Evolutionary conservation across 2,113 vertebrate species (phyloP), one percentile per base, ranked within the genome.

Genomic region (Nyctereutes procyonoides): DNA sequence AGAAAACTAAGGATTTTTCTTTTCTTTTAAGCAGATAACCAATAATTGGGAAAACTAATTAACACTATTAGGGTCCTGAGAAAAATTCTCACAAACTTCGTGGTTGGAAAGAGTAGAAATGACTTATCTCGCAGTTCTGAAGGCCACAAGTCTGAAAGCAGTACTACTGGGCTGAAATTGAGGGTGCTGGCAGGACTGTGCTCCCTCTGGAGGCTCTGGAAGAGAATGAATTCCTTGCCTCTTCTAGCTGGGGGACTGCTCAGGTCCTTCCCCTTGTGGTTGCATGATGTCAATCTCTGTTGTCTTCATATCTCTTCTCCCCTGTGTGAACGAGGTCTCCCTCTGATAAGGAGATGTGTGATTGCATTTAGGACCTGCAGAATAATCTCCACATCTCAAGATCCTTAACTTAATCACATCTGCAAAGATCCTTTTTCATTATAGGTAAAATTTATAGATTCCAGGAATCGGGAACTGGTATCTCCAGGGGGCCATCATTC

Each of bases 11-110:
- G 76, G 13, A 1, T 73, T 26, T 43, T 17, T 20, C 7, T 13
- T 15, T 43, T 30, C 53, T 63, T 90, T 84, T 88, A 93, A 94
- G 53, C 32, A 97, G 22, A 63, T n/a, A 69, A 86, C 38, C 76
- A 19, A 88, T 38, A 79, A 6, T 38, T 84, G 48, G 69, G 38
- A 73, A 96, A 90, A 74, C 5, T 28, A 88, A 20, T 93, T 67
- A 88, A 62, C 24, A 60, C 20, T 32, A 22, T 77, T 65, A 53
- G 35, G 38, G 6, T 55, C 26, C 32, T 89, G 7, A 56, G 90
- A 83, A 30, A 88, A 82, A 71, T 86, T 4, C 73, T 17, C 55
- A 84, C 16, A 73, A 82, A 94, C 28, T 56, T 13, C 16, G 38
- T 93, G 51, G 13, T 35, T 51, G 32, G 69, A 93, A 92, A 88